Evolutionary conservation across 2,888 invertebrate genomes (phyloP).

Genomic region (Drosophila longiperda): DNA sequence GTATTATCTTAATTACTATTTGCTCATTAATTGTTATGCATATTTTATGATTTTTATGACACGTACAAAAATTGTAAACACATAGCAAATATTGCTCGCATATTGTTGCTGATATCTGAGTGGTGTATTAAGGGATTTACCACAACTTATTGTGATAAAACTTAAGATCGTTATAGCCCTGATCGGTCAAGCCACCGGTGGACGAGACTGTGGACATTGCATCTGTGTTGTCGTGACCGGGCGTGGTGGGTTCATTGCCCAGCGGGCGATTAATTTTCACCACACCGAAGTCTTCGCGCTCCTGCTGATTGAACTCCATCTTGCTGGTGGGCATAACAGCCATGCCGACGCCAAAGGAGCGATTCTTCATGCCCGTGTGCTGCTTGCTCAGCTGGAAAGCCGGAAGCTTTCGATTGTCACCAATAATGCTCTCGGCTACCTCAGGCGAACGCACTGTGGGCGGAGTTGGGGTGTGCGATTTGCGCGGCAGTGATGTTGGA

Average conservation of each 20-base stretch:
- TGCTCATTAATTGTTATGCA: conserved; percentile 48
- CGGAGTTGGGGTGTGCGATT: conserved; percentile 54
- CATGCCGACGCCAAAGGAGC: conserved; percentile 84
- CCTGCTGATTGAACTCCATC: conserved; percentile 84
- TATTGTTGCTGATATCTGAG: conserved; percentile 20
- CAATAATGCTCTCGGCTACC: conserved; percentile 63
- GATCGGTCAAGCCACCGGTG: conserved; percentile 86
- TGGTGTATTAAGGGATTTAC: conserved; percentile 85
- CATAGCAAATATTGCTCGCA: conserved; percentile 47
- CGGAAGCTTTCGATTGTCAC: conserved; percentile 73
- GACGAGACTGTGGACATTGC: conserved; percentile 82
- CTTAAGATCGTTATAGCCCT: conserved; percentile 90
- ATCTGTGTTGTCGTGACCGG: conserved; percentile 80
- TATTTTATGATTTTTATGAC: conserved; percentile 44
- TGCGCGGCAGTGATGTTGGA: conserved; percentile 48
- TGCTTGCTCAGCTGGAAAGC: conserved; percentile 83
- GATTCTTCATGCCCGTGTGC: conserved; percentile 85
- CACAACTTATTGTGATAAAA: conserved; percentile 92
- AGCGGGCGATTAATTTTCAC: conserved; percentile 83
- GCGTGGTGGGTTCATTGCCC: conserved; percentile 72
- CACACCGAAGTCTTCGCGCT: conserved; percentile 83
- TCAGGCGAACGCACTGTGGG: conserved; percentile 60
- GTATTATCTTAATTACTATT: conserved; percentile 54
- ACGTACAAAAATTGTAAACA: conserved; percentile 59
- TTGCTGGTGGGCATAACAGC: conserved; percentile 84